These are phyloP conservation scores for Nyctereutes procyonoides DNA, from an alignment of 2,113 vertebrate genomes.

Conservation along the genomic window DNA sequence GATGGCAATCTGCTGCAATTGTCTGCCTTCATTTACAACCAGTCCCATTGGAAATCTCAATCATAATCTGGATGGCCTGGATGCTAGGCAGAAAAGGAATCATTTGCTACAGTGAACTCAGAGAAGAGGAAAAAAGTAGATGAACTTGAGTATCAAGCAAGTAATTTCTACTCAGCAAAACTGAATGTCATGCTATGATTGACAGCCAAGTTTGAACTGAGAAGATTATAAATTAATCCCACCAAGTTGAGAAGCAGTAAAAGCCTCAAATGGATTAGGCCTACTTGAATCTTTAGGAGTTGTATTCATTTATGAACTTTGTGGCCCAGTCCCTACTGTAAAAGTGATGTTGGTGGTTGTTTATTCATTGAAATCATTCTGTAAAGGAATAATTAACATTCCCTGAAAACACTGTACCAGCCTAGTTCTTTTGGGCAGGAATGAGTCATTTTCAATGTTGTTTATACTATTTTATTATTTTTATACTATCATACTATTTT, in stretches of 20 bases:
- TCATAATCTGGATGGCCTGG: conserved; percentile 25
- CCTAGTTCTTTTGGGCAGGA: background rate
- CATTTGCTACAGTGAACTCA: background rate
- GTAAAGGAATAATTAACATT: background rate
- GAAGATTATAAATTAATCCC: conserved; percentile 52
- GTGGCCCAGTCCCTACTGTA: background rate
- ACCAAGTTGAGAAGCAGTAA: background rate
- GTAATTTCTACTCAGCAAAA: conserved; percentile 34
- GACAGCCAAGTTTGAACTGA: conserved; percentile 25
- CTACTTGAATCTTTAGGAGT: background rate
- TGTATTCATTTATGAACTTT: background rate
- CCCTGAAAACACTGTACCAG: background rate
- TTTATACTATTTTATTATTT: background rate
- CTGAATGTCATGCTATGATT: background rate
- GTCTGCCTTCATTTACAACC: conserved; percentile 9
- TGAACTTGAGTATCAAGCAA: conserved; percentile 25
- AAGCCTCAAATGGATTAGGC: background rate
- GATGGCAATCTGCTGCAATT: conserved; percentile 41
- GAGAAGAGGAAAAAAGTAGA: background rate
- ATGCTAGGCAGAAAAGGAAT: conserved; percentile 48
- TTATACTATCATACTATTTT: background rate
- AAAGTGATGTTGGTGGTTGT: background rate
- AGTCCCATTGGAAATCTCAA: conserved; percentile 32
- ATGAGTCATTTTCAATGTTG: background rate
- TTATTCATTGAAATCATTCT: background rate